phyloP scores from a whole-genome alignment of 2,113 vertebrate species.

The Spermophilus dauricus region DNA sequence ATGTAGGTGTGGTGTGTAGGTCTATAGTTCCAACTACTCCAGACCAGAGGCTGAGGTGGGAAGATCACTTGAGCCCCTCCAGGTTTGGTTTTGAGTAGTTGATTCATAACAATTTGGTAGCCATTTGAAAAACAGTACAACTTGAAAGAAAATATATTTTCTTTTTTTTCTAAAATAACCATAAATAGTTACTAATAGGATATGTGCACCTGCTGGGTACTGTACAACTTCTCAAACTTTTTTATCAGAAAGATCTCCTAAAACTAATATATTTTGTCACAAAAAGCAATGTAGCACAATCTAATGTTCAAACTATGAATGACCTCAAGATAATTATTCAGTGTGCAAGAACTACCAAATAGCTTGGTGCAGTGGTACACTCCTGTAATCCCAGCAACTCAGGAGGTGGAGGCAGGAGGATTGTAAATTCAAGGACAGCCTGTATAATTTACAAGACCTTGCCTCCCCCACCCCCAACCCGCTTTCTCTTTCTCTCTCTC shows the following conservation, averaged over 20 bases:
- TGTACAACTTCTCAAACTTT: background rate
- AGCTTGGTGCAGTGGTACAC: background rate
- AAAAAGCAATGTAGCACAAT: constrained; percentile 22
- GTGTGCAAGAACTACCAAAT: background rate
- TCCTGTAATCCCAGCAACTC: background rate
- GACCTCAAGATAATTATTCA: background rate
- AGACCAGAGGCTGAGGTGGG: too few relatives aligned
- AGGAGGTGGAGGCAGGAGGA: background rate
- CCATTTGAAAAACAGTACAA: background rate
- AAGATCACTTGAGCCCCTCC: too few relatives aligned
- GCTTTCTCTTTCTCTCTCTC: too few relatives aligned
- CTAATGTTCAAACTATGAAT: background rate
- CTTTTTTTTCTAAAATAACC: background rate
- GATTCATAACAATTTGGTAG: background rate
- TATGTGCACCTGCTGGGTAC: background rate
- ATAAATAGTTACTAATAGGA: background rate
- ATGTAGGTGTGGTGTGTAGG: too few relatives aligned
- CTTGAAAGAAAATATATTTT: background rate
- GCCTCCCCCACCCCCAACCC: too few relatives aligned
- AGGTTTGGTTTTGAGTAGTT: background rate
- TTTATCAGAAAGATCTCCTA: background rate
- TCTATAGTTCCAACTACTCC: too few relatives aligned
- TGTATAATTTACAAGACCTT: background rate
- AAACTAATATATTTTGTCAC: constrained; percentile 25
- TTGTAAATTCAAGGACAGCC: background rate